Evolutionary conservation across 2,888 invertebrate genomes (phyloP).

Genomic region (Epistrophe grossulariae): DNA sequence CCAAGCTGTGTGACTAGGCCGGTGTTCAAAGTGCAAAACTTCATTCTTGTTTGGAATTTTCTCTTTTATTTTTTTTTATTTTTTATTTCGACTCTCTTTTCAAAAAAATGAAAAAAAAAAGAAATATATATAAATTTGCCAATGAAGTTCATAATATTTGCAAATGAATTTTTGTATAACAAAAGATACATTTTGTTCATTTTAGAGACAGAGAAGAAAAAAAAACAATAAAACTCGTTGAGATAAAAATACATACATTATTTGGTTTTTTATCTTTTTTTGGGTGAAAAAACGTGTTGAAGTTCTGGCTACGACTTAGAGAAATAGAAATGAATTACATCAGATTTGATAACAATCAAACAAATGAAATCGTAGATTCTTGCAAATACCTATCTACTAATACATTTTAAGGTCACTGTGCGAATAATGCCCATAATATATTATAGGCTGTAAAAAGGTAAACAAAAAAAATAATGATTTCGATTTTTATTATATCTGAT

Average conservation of each 20-base stretch:
- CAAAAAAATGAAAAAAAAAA: not conserved
- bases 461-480: not conserved
- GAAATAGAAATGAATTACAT: too few species aligned
- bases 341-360: too few species aligned
- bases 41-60: not conserved
- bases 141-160: not conserved
- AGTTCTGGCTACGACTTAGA: too few species aligned
- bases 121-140: too few species aligned
- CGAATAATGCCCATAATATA: too few species aligned
- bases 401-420: too few species aligned
- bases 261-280: not conserved
- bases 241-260: conserved; percentile 10
- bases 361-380: too few species aligned
- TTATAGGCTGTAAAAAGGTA: too few species aligned
- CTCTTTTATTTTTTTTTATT: conserved; percentile 11
- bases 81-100: not conserved
- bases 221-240: not conserved
- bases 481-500: not conserved
- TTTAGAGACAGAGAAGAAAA: not conserved
- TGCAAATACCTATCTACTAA: too few species aligned
- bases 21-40: conserved; percentile 49
- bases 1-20: conserved; percentile 27
- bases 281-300: not conserved
- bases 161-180: not conserved
- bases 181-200: conserved; percentile 23